These are phyloP conservation scores for Molossus alvarezi DNA, from an alignment of 2,797 vertebrate genomes.

Conservation along the genomic window DNA sequence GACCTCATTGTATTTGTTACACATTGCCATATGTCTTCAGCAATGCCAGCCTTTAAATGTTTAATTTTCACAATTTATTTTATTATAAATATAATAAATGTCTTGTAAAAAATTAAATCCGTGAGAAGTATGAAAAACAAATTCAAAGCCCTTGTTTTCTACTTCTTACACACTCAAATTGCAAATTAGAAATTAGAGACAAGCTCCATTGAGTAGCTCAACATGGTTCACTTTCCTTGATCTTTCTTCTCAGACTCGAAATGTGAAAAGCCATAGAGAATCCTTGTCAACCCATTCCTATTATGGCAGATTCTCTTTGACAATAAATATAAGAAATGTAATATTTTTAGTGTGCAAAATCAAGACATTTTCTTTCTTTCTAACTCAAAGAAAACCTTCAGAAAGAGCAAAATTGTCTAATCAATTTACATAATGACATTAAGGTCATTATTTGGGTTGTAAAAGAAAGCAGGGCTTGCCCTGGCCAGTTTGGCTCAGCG, in stretches of 20 bases:
- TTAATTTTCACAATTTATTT: not conserved
- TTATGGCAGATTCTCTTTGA: not conserved
- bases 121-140: not conserved
- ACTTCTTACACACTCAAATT: not conserved
- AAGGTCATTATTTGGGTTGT: conserved; percentile 18
- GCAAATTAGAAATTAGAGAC: not conserved
- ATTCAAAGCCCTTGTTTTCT: not conserved
- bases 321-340: conserved; percentile 24
- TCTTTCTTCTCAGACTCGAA: not conserved
- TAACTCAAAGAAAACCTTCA: not conserved
- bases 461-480: too few species aligned
- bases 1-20: not conserved
- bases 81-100: conserved; percentile 15
- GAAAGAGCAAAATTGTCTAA: conserved; percentile 38
- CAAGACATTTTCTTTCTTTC: not conserved
- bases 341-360: not conserved
- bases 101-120: not conserved
- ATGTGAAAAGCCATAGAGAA: not conserved
- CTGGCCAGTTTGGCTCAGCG: too few species aligned
- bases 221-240: not conserved
- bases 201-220: not conserved
- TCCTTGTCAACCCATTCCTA: not conserved
- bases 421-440: not conserved
- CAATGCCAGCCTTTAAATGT: not conserved
- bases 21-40: not conserved